These are phyloP conservation scores for Himalopsyche anomala DNA, from an alignment of 2,888 invertebrate species.

Conservation along the genomic window DNA sequence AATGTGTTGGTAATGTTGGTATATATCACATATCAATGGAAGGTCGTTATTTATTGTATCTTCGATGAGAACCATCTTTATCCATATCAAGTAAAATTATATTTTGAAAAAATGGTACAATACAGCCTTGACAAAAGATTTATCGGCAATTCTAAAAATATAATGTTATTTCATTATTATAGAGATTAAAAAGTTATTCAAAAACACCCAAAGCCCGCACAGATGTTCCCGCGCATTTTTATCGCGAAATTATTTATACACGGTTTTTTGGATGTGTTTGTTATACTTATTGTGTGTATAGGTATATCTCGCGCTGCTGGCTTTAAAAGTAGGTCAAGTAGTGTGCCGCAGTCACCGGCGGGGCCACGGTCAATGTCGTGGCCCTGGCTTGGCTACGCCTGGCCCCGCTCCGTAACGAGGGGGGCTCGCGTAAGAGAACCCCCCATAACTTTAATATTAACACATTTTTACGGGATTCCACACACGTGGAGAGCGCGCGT, in stretches of 20 bases:
- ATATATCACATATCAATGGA: no score
- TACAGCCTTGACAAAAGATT: no score
- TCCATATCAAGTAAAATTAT: no score
- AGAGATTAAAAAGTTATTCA: no score
- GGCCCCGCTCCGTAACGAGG: slow-evolving; percentile 18
- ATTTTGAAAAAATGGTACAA: no score
- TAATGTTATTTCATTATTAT: no score
- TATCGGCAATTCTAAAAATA: no score
- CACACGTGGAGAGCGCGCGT: neutral
- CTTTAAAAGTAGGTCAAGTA: slow-evolving; percentile 40
- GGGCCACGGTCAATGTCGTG: slow-evolving; percentile 62
- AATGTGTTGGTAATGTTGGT: no score
- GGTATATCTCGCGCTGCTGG: slow-evolving; percentile 31
- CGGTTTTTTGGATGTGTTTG: slow-evolving; percentile 15
- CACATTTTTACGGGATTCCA: neutral
- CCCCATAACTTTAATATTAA: slow-evolving; percentile 1
- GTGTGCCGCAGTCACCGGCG: slow-evolving; percentile 41
- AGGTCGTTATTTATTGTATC: no score
- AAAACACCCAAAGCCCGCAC: neutral
- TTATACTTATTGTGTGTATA: slow-evolving; percentile 31
- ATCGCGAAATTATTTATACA: slow-evolving; percentile 41
- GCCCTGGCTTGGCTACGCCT: slow-evolving; percentile 49
- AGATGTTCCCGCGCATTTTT: slow-evolving; percentile 37
- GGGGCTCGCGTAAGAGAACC: slow-evolving; percentile 39
- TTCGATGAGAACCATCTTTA: no score